Conservation (phyloP, 2,113 vertebrate species). For the Myotis lucifugus region DNA sequence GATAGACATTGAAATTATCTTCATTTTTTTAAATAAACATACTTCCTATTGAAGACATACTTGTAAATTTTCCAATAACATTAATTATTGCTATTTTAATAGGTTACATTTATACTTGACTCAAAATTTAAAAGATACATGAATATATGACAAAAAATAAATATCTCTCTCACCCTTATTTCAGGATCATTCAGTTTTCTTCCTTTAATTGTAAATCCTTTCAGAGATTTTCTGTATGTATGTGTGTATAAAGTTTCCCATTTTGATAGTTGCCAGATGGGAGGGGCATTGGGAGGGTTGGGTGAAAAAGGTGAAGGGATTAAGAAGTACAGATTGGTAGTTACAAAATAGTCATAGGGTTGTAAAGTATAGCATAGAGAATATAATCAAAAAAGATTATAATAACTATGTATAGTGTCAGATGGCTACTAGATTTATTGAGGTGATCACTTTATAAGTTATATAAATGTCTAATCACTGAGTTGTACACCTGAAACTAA, state of each 20-base stretch:
- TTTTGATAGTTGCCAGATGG: not conserved
- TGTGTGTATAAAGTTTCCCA: not conserved
- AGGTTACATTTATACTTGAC: not conserved
- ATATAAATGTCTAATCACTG: not conserved
- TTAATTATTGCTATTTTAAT: conserved; percentile 33
- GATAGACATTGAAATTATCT: not conserved
- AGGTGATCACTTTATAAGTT: not conserved
- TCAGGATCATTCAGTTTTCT: not conserved
- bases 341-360: not conserved
- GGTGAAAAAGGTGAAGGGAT: not conserved
- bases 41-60: not conserved
- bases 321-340: not conserved
- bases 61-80: not conserved
- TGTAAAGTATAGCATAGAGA: not conserved
- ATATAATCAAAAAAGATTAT: not conserved
- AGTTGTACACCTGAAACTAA: not conserved
- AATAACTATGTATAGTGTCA: not conserved
- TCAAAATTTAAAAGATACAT: conserved; percentile 33
- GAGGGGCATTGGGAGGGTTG: not conserved
- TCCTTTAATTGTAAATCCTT: not conserved
- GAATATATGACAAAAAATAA: conserved; percentile 14
- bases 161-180: not conserved
- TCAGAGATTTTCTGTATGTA: not conserved
- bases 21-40: not conserved
- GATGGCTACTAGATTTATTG: not conserved